These are phyloP conservation scores for Thymelicus acteon DNA, from an alignment of 2,888 invertebrate species.

Conservation along the genomic window DNA sequence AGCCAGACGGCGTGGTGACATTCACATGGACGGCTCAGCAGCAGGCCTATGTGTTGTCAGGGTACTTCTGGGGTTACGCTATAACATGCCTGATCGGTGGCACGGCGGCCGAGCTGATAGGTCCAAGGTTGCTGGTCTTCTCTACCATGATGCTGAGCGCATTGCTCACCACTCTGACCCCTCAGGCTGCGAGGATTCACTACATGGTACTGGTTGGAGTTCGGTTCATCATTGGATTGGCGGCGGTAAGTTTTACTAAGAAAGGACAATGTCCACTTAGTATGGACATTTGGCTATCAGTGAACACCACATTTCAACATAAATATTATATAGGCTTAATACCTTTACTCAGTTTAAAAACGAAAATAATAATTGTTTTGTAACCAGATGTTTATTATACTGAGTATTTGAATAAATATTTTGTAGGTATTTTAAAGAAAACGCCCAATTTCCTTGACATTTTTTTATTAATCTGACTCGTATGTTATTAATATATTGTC, in stretches of 20 bases:
- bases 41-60: slow-evolving; percentile 87
- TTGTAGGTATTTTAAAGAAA: no score
- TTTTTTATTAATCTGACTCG: no score
- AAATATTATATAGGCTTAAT: no score
- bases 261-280: no score
- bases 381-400: no score
- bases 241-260: slow-evolving; percentile 82
- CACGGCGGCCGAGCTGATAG: slow-evolving; percentile 87
- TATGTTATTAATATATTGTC: no score
- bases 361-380: no score
- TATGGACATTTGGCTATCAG: no score
- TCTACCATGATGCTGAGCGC: slow-evolving; percentile 82
- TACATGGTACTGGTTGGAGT: slow-evolving; percentile 83
- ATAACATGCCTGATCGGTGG: slow-evolving; percentile 87
- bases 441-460: no score
- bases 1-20: slow-evolving; percentile 72
- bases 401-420: no score
- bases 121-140: slow-evolving; percentile 85
- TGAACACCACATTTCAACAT: no score
- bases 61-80: slow-evolving; percentile 85
- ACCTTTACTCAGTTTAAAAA: no score
- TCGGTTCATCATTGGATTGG: slow-evolving; percentile 86
- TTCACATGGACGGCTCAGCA: slow-evolving; percentile 85
- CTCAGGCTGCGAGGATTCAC: slow-evolving; percentile 84
- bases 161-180: slow-evolving; percentile 85